phyloP scores from a whole-genome alignment of 2,888 invertebrate species.

The Spilarctia lutea region DNA sequence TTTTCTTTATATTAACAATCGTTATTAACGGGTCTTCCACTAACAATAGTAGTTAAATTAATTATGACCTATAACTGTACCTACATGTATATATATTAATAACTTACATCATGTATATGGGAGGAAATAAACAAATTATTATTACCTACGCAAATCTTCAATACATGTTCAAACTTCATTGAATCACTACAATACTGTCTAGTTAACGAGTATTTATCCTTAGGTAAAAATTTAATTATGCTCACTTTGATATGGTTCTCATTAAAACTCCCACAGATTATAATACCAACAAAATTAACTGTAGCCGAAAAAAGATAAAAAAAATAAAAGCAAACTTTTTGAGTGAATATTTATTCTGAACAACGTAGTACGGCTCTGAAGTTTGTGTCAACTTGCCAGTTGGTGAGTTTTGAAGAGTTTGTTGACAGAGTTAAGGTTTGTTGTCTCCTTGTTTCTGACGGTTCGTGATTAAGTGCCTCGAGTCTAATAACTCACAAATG shows the following conservation, averaged over 20 bases:
- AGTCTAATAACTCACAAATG: constrained; percentile 27
- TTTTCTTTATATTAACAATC: too few relatives aligned
- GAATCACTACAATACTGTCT: neutral
- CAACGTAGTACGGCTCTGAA: constrained; percentile 35
- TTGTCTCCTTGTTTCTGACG: constrained; percentile 44
- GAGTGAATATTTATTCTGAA: neutral
- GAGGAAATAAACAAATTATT: too few relatives aligned
- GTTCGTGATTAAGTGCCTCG: constrained; percentile 46
- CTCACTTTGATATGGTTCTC: neutral
- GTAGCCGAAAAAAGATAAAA: neutral
- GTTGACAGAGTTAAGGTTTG: constrained; percentile 44
- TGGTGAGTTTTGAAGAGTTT: constrained; percentile 65
- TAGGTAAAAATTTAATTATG: neutral
- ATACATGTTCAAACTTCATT: neutral
- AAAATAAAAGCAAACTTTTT: neutral
- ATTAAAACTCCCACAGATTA: neutral
- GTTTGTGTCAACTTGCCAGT: constrained; percentile 51
- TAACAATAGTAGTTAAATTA: too few relatives aligned
- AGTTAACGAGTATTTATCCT: neutral
- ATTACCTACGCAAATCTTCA: neutral
- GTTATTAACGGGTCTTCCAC: too few relatives aligned
- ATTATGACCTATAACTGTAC: too few relatives aligned
- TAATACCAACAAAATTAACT: neutral
- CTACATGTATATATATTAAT: too few relatives aligned
- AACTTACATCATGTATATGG: too few relatives aligned